A percentile compares a stretch with the other conserved stretches of the same genome.
phyloP scores from a whole-genome alignment of 2,888 invertebrate genomes.

The Leptogaster cylindrica region DNA sequence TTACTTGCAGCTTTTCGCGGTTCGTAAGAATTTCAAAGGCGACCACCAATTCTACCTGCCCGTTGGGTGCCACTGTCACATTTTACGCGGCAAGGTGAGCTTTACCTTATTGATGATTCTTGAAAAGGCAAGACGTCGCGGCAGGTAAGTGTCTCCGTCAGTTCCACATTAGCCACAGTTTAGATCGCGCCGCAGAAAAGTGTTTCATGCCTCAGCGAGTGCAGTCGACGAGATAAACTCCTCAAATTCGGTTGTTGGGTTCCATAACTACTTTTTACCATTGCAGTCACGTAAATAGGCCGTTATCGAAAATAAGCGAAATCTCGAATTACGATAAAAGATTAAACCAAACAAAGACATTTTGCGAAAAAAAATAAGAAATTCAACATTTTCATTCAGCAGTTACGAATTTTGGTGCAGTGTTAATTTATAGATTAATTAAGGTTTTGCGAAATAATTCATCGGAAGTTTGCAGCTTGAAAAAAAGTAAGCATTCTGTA shows the following conservation, averaged over 20 bases:
- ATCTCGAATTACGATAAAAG: neutral
- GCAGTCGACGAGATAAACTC: neutral
- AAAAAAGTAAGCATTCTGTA: too few relatives aligned
- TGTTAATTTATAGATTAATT: too few relatives aligned
- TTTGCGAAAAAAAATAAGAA: too few relatives aligned
- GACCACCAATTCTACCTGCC: neutral
- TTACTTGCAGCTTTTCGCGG: slow-evolving; percentile 1
- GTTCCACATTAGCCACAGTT: slow-evolving; percentile 9
- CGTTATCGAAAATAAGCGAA: slow-evolving; percentile 13
- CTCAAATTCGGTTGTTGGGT: neutral
- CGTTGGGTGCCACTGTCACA: too few relatives aligned
- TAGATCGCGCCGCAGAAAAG: neutral
- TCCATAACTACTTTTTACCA: neutral
- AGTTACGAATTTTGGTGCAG: too few relatives aligned
- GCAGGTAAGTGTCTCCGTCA: neutral
- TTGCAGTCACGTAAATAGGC: neutral
- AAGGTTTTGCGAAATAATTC: too few relatives aligned
- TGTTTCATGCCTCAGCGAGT: neutral
- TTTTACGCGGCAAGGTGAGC: too few relatives aligned
- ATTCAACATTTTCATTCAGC: too few relatives aligned
- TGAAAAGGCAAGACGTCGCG: too few relatives aligned
- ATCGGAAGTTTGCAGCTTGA: too few relatives aligned
- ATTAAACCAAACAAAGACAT: neutral
- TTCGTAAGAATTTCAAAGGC: neutral
- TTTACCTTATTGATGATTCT: too few relatives aligned